Percentiles rank a stretch among this genome's conserved stretches.
phyloP scores from a whole-genome alignment of 1,140 invertebrate species.

The Drosophila lowei region DNA sequence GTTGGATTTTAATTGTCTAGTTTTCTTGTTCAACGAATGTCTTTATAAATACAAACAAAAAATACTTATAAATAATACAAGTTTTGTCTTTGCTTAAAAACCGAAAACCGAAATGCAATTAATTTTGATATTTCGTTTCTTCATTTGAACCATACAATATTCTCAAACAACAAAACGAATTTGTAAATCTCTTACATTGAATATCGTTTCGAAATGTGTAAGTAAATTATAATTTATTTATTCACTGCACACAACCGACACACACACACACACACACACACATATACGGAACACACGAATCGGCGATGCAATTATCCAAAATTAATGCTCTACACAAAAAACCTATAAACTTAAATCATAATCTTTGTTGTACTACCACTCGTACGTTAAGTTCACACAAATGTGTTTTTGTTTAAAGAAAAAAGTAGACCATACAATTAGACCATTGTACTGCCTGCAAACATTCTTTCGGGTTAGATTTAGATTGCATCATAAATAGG shows the following conservation, averaged over 20 bases:
- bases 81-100: too few species aligned
- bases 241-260: constrained; percentile 22
- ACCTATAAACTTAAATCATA: not conserved
- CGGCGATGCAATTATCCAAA: not conserved
- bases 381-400: too few species aligned
- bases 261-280: not conserved
- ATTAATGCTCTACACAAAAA: not conserved
- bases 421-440: not conserved
- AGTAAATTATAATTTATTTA: constrained; percentile 57
- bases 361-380: too few species aligned
- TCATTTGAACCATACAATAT: constrained; percentile 28
- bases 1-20: too few species aligned
- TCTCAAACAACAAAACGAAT: constrained; percentile 47
- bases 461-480: too few species aligned
- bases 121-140: constrained; percentile 53
- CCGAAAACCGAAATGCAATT: constrained; percentile 34
- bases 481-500: too few species aligned
- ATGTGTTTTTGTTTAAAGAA: not conserved
- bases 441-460: too few species aligned
- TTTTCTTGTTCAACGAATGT: too few species aligned
- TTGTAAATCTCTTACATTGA: constrained; percentile 65
- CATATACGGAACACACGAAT: not conserved
- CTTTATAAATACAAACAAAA: too few species aligned
- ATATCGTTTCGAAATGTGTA: constrained; percentile 64
- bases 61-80: too few species aligned